A percentile compares a stretch with the other conserved stretches of the same genome.
phyloP scores from a whole-genome alignment of 2,888 invertebrate species.

The Ariolimax columbianus region DNA sequence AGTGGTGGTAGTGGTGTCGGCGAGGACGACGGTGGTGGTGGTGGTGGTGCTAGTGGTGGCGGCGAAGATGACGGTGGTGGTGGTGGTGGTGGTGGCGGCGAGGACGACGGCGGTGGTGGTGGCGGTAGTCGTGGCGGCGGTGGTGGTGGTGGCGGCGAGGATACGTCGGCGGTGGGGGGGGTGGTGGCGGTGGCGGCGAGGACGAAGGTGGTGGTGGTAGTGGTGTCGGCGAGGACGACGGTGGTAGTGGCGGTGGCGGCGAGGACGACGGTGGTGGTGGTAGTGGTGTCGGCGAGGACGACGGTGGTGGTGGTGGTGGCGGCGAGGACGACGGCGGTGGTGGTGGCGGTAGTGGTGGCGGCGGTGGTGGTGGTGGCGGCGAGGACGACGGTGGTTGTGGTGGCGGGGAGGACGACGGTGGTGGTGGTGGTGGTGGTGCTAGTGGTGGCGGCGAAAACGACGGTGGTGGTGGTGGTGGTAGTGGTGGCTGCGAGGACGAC shows the following conservation, averaged over 20 bases:
- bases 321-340: background rate
- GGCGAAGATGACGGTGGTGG: background rate
- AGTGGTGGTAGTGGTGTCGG: background rate
- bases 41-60: background rate
- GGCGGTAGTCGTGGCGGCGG: background rate
- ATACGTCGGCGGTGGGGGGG: too few species aligned
- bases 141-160: background rate
- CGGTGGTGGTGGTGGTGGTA: too few species aligned
- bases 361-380: background rate
- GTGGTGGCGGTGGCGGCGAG: too few species aligned
- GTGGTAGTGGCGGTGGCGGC: background rate
- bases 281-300: background rate
- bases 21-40: background rate
- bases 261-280: background rate
- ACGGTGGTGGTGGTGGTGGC: background rate
- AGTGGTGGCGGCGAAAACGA: too few species aligned
- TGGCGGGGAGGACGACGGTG: background rate
- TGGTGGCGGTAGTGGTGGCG: background rate
- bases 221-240: too few species aligned
- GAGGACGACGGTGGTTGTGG: background rate
- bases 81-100: background rate
- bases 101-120: background rate
- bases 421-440: too few species aligned
- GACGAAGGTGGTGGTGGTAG: too few species aligned
- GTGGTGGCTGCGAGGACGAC: too few species aligned